Conservation (phyloP, 1,140 invertebrate genomes). For the Lethocerus indicus region DNA sequence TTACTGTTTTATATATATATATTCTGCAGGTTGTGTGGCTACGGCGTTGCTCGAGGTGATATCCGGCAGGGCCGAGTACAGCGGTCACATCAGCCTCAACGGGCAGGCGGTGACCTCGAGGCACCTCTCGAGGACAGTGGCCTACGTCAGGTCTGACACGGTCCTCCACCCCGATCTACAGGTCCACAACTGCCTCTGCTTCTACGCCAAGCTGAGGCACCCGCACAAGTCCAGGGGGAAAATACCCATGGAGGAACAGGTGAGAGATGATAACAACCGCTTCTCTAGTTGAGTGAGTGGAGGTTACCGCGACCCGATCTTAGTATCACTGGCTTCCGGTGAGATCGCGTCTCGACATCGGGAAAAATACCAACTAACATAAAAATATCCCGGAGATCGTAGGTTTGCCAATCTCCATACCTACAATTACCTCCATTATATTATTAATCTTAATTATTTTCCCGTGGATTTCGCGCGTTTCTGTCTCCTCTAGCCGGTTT, state of each 20-base stretch:
- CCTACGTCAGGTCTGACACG: slow-evolving; percentile 43
- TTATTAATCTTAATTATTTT: no score
- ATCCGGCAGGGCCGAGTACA: slow-evolving; percentile 47
- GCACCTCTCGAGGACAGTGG: slow-evolving; percentile 44
- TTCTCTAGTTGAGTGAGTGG: no score
- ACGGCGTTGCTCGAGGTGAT: slow-evolving; percentile 66
- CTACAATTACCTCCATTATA: no score
- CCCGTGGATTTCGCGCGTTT: no score
- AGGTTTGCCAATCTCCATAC: no score
- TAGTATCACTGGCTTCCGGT: no score
- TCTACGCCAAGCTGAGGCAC: slow-evolving; percentile 2
- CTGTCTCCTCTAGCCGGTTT: no score
- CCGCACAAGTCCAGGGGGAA: slow-evolving; percentile 7
- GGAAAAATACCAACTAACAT: no score
- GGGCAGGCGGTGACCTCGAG: slow-evolving; percentile 56
- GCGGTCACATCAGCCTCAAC: slow-evolving; percentile 71
- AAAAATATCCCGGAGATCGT: no score
- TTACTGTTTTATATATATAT: not conserved
- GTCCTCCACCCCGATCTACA: slow-evolving; percentile 28
- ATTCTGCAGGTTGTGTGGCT: slow-evolving; percentile 44
- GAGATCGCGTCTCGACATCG: no score
- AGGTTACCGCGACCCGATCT: no score
- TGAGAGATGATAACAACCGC: no score
- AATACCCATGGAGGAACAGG: slow-evolving; percentile 9
- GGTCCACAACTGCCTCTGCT: slow-evolving; percentile 20